phyloP scores from a whole-genome alignment of 1,140 invertebrate genomes.

The Heterodera schachtii region DNA sequence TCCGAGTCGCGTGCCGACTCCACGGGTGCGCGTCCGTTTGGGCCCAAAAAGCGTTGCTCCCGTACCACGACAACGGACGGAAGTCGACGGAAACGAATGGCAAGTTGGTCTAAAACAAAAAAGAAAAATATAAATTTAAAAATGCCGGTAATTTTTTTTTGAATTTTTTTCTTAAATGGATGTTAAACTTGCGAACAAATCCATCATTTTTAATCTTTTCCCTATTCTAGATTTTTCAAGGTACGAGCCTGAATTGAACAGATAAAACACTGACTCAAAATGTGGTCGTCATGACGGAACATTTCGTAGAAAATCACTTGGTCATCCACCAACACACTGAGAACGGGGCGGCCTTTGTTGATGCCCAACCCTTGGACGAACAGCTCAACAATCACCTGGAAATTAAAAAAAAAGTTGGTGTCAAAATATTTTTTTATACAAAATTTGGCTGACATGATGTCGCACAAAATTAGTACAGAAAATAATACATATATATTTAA shows the following conservation, averaged over 20 bases:
- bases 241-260: no score
- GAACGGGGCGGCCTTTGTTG: slow-evolving; percentile 56
- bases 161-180: not conserved
- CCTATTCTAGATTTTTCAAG: no score
- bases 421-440: no score
- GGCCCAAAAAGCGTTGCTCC: slow-evolving; percentile 44
- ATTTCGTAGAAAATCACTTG: slow-evolving; percentile 58
- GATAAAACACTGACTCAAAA: slow-evolving; percentile 35
- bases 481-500: not conserved
- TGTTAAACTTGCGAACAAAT: no score
- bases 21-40: slow-evolving; percentile 50
- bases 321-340: slow-evolving; percentile 58
- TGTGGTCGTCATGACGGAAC: slow-evolving; percentile 52
- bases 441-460: no score
- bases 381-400: slow-evolving; percentile 51
- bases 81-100: slow-evolving; percentile 52
- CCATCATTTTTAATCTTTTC: no score
- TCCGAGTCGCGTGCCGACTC: slow-evolving; percentile 39
- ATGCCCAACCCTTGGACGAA: slow-evolving; percentile 54
- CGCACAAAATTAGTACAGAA: no score
- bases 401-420: no score
- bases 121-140: not conserved
- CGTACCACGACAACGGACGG: slow-evolving; percentile 40
- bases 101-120: slow-evolving; percentile 39
- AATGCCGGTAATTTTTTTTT: no score